These are phyloP conservation scores for Halictus ligatus DNA, from an alignment of 2,888 invertebrate species.

Conservation along the genomic window DNA sequence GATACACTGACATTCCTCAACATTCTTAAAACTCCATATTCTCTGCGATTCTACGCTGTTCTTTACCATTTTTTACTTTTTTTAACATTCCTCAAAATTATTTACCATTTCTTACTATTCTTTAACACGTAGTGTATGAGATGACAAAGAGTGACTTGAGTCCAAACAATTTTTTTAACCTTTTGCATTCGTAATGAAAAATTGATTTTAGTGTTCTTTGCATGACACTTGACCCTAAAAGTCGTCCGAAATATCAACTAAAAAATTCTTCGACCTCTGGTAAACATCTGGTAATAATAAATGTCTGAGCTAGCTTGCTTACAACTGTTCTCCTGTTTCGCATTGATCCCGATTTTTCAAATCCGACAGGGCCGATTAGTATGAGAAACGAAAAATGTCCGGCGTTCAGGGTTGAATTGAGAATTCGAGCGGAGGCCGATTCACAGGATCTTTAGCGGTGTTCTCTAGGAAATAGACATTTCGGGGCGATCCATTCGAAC, in stretches of 20 bases:
- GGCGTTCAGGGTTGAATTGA: slow-evolving; percentile 17
- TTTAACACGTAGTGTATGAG: no score
- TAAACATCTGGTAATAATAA: no score
- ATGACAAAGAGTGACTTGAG: no score
- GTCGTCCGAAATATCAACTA: no score
- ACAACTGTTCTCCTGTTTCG: neutral
- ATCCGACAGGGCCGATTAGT: neutral
- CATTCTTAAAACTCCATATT: neutral
- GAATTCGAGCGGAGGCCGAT: slow-evolving; percentile 35
- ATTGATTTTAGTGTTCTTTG: no score
- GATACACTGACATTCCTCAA: neutral
- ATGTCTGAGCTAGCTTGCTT: neutral
- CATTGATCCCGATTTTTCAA: neutral
- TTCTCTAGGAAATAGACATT: slow-evolving; percentile 41
- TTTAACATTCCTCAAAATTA: no score
- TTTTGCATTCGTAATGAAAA: no score
- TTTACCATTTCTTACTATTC: no score
- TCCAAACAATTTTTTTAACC: no score
- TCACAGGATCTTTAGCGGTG: slow-evolving; percentile 44
- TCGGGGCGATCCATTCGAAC: slow-evolving; percentile 53
- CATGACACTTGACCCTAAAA: no score
- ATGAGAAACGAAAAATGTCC: neutral
- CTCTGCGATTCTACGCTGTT: neutral
- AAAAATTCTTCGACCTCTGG: neutral
- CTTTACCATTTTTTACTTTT: no score